phyloP scores from a whole-genome alignment of 92 coral and sea anemone genomes.

The Pocillopora meandrina region DNA sequence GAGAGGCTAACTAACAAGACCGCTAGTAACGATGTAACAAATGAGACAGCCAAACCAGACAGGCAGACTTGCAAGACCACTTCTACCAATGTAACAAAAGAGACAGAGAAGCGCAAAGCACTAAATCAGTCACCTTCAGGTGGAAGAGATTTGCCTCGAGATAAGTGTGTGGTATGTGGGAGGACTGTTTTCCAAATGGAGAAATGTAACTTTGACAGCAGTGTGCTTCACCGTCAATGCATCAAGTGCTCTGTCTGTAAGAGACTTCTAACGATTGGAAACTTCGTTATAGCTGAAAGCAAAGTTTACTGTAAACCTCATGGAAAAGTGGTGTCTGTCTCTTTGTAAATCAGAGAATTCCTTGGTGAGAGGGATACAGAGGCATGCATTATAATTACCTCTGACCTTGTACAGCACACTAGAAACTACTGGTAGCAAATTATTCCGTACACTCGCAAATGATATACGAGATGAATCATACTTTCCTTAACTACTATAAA shows the following conservation, averaged over 20 bases:
- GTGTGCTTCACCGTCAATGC: slow-evolving; percentile 87
- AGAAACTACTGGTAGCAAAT: background rate
- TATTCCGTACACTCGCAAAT: background rate
- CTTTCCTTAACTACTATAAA: too few species aligned
- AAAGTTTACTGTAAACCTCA: slow-evolving; percentile 97
- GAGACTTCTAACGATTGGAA: slow-evolving; percentile 91
- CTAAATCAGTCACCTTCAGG: background rate
- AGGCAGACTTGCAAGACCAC: background rate
- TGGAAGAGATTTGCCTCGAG: slow-evolving; percentile 15
- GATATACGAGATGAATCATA: background rate
- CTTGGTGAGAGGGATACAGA: background rate
- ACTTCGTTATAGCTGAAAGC: slow-evolving; percentile 93
- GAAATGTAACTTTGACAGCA: slow-evolving; percentile 89
- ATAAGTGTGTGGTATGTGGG: slow-evolving; percentile 91
- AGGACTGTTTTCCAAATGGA: slow-evolving; percentile 94
- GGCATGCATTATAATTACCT: too few species aligned
- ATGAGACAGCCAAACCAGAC: background rate
- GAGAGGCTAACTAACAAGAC: slow-evolving; percentile 15
- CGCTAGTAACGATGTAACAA: background rate
- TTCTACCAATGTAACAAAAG: background rate
- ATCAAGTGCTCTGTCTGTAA: slow-evolving; percentile 93
- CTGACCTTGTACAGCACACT: background rate
- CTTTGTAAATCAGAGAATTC: background rate
- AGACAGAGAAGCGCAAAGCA: slow-evolving; percentile 8
- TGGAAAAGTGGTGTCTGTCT: slow-evolving; percentile 57